Base-by-base conservation (phyloP, 2,113 vertebrate species). In the Heteronetta atricapilla region DNA sequence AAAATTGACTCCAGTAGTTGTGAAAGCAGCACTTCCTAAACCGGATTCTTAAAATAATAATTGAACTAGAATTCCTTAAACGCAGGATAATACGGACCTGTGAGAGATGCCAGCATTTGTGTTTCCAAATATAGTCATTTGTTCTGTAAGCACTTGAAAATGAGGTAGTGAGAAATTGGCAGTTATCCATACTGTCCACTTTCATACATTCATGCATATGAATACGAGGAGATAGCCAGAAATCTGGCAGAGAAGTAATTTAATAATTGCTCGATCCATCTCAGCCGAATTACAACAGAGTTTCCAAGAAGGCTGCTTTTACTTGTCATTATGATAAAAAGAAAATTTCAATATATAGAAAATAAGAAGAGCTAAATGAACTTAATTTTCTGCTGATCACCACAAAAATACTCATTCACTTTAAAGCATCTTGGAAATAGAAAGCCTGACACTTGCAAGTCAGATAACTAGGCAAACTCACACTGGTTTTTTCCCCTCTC, bases 111-210 rank as follows among this genome's bases (percentile, higher is more conserved):
- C n/a, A 42, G 8, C 67, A 42, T 82, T 90, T 91, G 50, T 86
- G 59, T 83, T 93, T 92, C 79, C 88, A 60, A 77, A 74, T 68
- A 19, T 17, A 78, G 52, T 83, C 28, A 64, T 91, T 88, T 96
- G 68, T 38, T 96, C 86, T 89, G 80, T 92, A 93, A 72, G 74
- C 70, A 70, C 80, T 94, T 76, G 60, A 87, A 85, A 72, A 86
- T 22, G 64, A 81, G 66, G 55, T 93, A 55, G 67, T 72, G 66
- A 82, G 86, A 89, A 91, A 60, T 29, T 74, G 82, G 87, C 94
- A 92, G 20, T 26, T 75, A 63, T 78, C 87, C 91, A 62, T 59
- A 14, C 42, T 87, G 93, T 68, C 82, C 5, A 33, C 64, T 50
- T 36, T 38, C 80, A 72, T 67, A 15, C 13, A 69, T 50, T 44